A percentile compares a stretch with the other conserved stretches of the same genome.
phyloP scores from a whole-genome alignment of 2,888 invertebrate species.

The Drosophila borealis region DNA sequence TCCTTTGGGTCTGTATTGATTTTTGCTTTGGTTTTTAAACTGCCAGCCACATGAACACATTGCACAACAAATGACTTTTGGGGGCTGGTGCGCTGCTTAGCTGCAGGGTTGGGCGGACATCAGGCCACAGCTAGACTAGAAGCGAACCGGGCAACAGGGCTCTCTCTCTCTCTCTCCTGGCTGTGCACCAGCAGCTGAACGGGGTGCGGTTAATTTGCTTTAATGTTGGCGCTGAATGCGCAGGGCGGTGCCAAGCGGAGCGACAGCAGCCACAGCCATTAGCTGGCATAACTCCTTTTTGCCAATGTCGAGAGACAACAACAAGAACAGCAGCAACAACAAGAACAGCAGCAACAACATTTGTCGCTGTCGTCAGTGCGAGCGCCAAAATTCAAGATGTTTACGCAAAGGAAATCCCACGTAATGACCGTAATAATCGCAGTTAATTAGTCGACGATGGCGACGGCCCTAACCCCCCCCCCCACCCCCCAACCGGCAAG shows the following conservation, averaged over 20 bases:
- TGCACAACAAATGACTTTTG: slow-evolving; percentile 83
- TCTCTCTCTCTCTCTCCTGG: slow-evolving; percentile 3
- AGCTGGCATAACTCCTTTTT: slow-evolving; percentile 60
- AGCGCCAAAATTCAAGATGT: slow-evolving; percentile 83
- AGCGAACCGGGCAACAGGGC: background rate
- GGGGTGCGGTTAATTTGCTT: slow-evolving; percentile 83
- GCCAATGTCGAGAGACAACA: slow-evolving; percentile 51
- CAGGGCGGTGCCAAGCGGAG: slow-evolving; percentile 11
- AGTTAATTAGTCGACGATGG: slow-evolving; percentile 85
- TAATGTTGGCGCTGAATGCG: slow-evolving; percentile 77
- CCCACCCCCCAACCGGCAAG: background rate
- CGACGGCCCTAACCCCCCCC: slow-evolving; percentile 56
- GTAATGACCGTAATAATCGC: slow-evolving; percentile 85
- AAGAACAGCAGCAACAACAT: slow-evolving; percentile 46
- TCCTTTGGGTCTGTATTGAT: slow-evolving; percentile 70
- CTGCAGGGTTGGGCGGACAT: background rate
- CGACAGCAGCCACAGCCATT: slow-evolving; percentile 61
- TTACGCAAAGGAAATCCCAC: slow-evolving; percentile 84
- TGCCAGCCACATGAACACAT: slow-evolving; percentile 80
- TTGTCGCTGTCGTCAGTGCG: slow-evolving; percentile 57
- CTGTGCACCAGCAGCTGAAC: slow-evolving; percentile 28
- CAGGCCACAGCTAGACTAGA: background rate
- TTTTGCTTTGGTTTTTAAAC: slow-evolving; percentile 79
- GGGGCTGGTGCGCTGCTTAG: slow-evolving; percentile 51
- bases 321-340: slow-evolving; percentile 37